Evolutionary conservation across 2,113 vertebrate genomes (phyloP), one percentile per base, ranked within the genome.

Genomic region (Thamnophis sirtalis): DNA sequence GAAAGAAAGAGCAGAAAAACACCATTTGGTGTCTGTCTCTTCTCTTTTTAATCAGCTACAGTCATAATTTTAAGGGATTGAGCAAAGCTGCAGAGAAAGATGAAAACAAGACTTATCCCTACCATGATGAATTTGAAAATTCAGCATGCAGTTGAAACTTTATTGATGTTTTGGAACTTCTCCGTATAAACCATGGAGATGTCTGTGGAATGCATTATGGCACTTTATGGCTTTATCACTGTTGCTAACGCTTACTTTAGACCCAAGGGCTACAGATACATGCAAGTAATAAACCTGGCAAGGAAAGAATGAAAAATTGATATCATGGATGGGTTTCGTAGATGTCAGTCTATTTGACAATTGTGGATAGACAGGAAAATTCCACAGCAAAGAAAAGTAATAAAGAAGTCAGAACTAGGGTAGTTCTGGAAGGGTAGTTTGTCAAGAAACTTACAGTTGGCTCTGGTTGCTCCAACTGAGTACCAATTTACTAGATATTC

Each of bases 111-210:
- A 91, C 92, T 96, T 48, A 93, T 92, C 92, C 96, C 73, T 92
- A 93, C 94, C 49, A 0, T 96, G 95, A 95, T 88, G 95, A 93
- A 96, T 97, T 96, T 94, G 91, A 90, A 97, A 95, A 96, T 95
- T 95, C 91, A 92, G 87, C 92, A 94, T 91, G 95, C 88, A 96
- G 33, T 86, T 91, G 94, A 92, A 91, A 95, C 43, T 95, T 97
- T 96, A 97, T 94, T 95, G 95, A 96, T 95, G 91, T 80, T 97
- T 97, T 97, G 93, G 95, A 96, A 96, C 96, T 95, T 87, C 55
- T 94, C 33, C 89, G 89, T 73, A 28, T 90, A 96, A 90, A 95
- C 94, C 93, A 87, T 95, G 94, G 92, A 56, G 92, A 92, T 91
- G 93, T 90, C 89, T 92, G 28, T 93, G 94, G 95, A 97, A 96